A percentile compares a stretch with the other conserved stretches of the same genome.
Conservation (phyloP, 2,888 invertebrate genomes). For the Trimorus sp. region DNA sequence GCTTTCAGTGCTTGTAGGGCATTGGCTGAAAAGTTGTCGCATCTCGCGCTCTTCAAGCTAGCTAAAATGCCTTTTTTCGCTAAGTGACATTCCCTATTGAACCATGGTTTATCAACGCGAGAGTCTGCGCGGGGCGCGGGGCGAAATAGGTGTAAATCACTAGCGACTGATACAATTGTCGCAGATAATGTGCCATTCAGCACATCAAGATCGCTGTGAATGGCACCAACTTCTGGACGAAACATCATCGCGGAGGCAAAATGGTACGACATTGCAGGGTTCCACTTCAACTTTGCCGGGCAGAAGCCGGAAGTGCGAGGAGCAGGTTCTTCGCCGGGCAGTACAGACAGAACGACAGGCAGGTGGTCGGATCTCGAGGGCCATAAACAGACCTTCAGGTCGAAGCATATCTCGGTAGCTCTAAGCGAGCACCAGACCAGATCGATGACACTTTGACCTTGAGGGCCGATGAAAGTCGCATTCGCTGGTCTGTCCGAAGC, state of each 20-base stretch:
- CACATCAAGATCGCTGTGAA: neutral
- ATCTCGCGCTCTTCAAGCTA: neutral
- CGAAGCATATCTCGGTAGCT: neutral
- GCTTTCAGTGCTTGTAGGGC: neutral
- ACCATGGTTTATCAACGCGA: conserved; percentile 9
- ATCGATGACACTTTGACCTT: conserved; percentile 5
- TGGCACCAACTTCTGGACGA: neutral
- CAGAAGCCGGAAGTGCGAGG: no score
- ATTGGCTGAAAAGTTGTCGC: neutral
- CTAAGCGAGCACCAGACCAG: neutral
- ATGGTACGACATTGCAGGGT: neutral
- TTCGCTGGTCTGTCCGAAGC: neutral
- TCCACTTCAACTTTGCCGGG: neutral
- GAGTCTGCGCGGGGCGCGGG: neutral
- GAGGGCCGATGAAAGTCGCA: neutral
- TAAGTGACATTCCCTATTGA: neutral
- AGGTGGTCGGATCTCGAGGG: no score
- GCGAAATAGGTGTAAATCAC: neutral
- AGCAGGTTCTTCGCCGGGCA: no score
- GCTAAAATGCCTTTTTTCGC: neutral
- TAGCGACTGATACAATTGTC: neutral
- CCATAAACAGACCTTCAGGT: no score
- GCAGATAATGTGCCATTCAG: neutral
- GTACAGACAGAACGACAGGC: no score
- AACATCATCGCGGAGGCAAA: neutral